Conservation (phyloP, 2,888 invertebrate genomes). For the Poecilobothrus nobilitatus region DNA sequence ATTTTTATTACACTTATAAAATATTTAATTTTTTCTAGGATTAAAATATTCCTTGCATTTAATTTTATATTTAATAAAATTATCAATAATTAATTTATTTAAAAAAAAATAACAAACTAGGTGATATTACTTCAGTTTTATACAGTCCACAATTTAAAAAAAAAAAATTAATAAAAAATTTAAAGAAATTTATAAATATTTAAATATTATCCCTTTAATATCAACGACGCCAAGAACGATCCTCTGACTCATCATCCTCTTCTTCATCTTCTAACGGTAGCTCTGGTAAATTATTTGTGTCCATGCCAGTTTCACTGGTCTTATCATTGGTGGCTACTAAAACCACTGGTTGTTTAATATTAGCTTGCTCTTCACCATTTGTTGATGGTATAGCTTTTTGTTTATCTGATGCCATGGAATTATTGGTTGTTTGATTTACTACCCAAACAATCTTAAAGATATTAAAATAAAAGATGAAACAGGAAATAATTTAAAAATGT, state of each 20-base stretch:
- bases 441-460: conserved; percentile 22
- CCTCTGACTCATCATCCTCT: conserved; percentile 78
- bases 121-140: background rate
- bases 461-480: conserved; percentile 10
- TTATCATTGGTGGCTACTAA: conserved; percentile 16
- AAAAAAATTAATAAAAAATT: too few species aligned
- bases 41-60: background rate
- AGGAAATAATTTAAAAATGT: conserved; percentile 11
- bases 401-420: background rate
- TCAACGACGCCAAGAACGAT: conserved; percentile 87
- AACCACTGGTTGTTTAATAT: background rate
- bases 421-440: conserved; percentile 10
- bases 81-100: background rate
- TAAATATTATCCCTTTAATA: conserved; percentile 26
- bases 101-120: background rate
- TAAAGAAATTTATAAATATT: background rate
- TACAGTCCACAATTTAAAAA: background rate
- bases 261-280: conserved; percentile 70
- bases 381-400: background rate
- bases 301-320: conserved; percentile 37
- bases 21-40: background rate
- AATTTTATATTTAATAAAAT: background rate
- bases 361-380: background rate
- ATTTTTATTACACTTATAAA: background rate
- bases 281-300: conserved; percentile 48